These are phyloP conservation scores for Celastrina argiolus DNA, from an alignment of 2,888 invertebrate species.

Conservation along the genomic window DNA sequence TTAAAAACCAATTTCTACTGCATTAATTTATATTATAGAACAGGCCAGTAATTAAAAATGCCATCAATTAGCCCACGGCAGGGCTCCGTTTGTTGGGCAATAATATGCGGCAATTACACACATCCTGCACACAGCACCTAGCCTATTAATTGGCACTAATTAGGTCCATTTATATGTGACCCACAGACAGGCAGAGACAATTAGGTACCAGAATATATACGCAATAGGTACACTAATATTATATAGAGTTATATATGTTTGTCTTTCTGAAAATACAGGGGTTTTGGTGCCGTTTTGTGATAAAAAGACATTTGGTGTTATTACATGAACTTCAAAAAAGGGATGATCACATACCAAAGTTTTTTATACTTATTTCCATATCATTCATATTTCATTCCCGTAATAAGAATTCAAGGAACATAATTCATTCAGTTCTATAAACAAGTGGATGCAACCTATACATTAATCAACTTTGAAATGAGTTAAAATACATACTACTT, in stretches of 20 bases:
- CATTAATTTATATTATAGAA: neutral
- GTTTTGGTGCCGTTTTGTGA: too few species aligned
- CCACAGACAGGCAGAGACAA: conserved; percentile 40
- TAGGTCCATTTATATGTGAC: conserved; percentile 50
- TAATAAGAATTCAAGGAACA: too few species aligned
- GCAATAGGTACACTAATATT: neutral
- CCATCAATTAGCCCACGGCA: conserved; percentile 28
- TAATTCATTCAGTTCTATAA: too few species aligned
- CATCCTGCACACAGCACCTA: conserved; percentile 17
- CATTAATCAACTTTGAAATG: too few species aligned
- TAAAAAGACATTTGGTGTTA: too few species aligned
- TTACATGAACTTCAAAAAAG: too few species aligned
- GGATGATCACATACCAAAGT: too few species aligned
- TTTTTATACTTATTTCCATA: too few species aligned
- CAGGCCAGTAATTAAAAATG: conserved; percentile 25
- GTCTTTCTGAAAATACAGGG: too few species aligned
- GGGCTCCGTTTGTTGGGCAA: conserved; percentile 26
- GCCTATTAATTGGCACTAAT: conserved; percentile 47
- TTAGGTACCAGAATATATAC: conserved; percentile 9
- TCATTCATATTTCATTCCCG: too few species aligned
- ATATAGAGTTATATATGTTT: neutral
- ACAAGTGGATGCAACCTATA: too few species aligned
- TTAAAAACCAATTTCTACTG: neutral
- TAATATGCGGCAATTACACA: conserved; percentile 31
- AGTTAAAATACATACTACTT: too few species aligned